Conservation (phyloP, 2,888 invertebrate genomes). For the Cosmorhoe ocellata region DNA sequence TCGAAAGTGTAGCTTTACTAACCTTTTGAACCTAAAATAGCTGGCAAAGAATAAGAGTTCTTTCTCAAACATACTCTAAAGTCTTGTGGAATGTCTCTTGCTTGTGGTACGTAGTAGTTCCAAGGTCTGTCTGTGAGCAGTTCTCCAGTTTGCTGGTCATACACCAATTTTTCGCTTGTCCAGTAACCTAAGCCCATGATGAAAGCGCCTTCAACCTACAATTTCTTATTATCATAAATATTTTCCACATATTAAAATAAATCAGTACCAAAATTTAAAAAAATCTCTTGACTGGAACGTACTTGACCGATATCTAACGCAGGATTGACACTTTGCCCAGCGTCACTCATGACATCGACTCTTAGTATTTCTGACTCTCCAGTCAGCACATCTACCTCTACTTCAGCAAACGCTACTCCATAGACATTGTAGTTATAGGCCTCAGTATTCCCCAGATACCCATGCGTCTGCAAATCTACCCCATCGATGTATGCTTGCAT, state of each 20-base stretch:
- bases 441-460: slow-evolving; percentile 32
- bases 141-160: slow-evolving; percentile 80
- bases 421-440: slow-evolving; percentile 58
- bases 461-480: slow-evolving; percentile 54
- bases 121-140: slow-evolving; percentile 85
- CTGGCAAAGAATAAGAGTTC: slow-evolving; percentile 36
- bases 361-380: slow-evolving; percentile 84
- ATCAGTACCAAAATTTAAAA: no score
- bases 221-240: background rate
- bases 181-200: slow-evolving; percentile 86
- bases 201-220: slow-evolving; percentile 84
- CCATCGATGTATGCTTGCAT: slow-evolving; percentile 60
- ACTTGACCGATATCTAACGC: slow-evolving; percentile 85
- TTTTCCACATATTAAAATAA: no score
- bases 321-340: slow-evolving; percentile 85
- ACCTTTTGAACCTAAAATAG: slow-evolving; percentile 52
- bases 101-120: slow-evolving; percentile 85
- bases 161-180: slow-evolving; percentile 83
- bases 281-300: slow-evolving; percentile 2
- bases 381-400: slow-evolving; percentile 87
- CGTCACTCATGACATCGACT: slow-evolving; percentile 85
- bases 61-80: slow-evolving; percentile 80
- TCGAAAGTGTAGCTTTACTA: no score
- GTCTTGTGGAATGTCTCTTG: slow-evolving; percentile 85
- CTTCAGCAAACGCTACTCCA: slow-evolving; percentile 84